Base-by-base conservation (phyloP, 2,113 vertebrate species). In the Nematolebias whitei region DNA sequence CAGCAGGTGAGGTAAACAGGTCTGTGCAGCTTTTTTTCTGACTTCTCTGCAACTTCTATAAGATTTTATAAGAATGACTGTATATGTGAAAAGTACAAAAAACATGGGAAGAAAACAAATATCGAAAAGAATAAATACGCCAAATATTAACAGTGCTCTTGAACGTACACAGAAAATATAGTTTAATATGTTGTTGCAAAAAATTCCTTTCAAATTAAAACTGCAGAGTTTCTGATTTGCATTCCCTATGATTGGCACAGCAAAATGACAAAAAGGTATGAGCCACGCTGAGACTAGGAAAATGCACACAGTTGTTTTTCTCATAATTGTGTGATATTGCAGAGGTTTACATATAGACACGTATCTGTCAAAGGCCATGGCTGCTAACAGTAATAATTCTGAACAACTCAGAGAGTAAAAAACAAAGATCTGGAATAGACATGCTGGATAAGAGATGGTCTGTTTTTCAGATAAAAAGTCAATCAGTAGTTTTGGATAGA, bases 331-430 rank as follows among this genome's bases (percentile, higher is more conserved):
- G n/a, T n/a, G n/a, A n/a, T n/a, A n/a, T n/a, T n/a, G n/a, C n/a
- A n/a, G n/a, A n/a, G n/a, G n/a, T n/a, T n/a, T n/a, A n/a, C n/a
- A n/a, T n/a, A n/a, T n/a, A n/a, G n/a, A n/a, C n/a, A n/a, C 54
- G 13, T 58, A 68, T 12, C 65, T 26, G 65, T 68, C 65, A 58
- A 16, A 68, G 4, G 65, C 12, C 65, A 68, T 68, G 22, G 18
- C 45, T 50, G 65, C 23, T 5, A 58, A 12, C 18, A 68, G 45
- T 5, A 68, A 58, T 2, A 50, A 58, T 10, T 68, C 65, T 11
- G 65, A 68, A 18, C 35, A 1, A 1, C 35, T 13, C 6, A 49
- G 18, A 14, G 15, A n/a, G 16, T 67, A 56, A 39, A 39, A 67
- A 14, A 65, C 50, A n/a, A n/a, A n/a, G n/a, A n/a, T n/a, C n/a